Evolutionary conservation across 1,140 invertebrate species (phyloP).

Genomic region (Aphidius ervi): DNA sequence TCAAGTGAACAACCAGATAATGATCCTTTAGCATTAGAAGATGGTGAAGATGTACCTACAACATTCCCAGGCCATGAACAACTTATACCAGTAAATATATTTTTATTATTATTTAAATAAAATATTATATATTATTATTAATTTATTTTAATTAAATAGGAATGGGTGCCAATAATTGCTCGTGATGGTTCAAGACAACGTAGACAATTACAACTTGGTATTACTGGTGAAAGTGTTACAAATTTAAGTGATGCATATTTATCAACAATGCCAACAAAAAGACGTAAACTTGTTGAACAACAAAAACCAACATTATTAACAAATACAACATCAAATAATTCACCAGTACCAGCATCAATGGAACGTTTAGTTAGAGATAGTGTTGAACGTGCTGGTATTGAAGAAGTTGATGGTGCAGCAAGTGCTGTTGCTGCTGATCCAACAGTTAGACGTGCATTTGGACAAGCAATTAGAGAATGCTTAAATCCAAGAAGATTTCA

Average conservation of each 20-base stretch:
- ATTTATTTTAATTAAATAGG: conserved; percentile 48
- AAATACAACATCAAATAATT: conserved; percentile 39
- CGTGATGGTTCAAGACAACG: conserved; percentile 66
- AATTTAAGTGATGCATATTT: conserved; percentile 81
- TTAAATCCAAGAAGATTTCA: conserved; percentile 38
- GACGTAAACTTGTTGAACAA: conserved; percentile 66
- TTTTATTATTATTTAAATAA: not conserved
- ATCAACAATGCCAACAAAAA: conserved; percentile 73
- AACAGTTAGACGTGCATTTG: conserved; percentile 46
- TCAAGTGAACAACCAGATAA: conserved; percentile 29
- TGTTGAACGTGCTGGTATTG: conserved; percentile 39
- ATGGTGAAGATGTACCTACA: conserved; percentile 39
- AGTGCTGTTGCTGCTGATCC: conserved; percentile 44
- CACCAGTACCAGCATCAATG: conserved; percentile 41
- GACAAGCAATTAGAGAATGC: conserved; percentile 48
- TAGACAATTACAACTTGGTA: conserved; percentile 46
- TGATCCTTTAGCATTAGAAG: conserved; percentile 31
- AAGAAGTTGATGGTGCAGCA: conserved; percentile 46
- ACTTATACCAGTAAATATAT: conserved; percentile 47
- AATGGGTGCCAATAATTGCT: conserved; percentile 80
- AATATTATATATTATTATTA: not conserved
- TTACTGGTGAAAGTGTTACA: conserved; percentile 43
- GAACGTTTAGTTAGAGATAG: conserved; percentile 47
- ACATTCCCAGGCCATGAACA: conserved; percentile 46
- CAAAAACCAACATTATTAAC: conserved; percentile 46